Evolutionary conservation across 2,797 vertebrate species (phyloP).

Genomic region (Centropyge bicolor): DNA sequence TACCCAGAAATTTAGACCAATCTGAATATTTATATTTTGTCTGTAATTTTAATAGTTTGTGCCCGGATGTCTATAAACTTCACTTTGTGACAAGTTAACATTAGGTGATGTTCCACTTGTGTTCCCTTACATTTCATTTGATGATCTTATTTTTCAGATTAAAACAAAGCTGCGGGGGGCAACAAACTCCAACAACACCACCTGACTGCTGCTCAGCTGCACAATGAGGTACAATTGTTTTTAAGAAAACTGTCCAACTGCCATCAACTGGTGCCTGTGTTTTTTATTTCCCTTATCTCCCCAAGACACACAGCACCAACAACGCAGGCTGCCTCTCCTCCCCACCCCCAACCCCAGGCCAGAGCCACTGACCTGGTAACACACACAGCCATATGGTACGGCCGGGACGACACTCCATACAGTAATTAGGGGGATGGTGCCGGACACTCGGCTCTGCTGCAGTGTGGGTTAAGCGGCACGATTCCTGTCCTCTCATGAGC

Average conservation of each 20-base stretch:
- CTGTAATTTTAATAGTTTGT: neutral
- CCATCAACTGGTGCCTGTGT: slow-evolving; percentile 61
- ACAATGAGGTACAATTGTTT: slow-evolving; percentile 22
- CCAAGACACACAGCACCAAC: slow-evolving; percentile 59
- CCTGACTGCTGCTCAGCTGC: neutral
- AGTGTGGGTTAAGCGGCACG: slow-evolving; percentile 43
- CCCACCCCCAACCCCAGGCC: slow-evolving; percentile 51
- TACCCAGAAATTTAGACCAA: neutral
- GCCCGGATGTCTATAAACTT: neutral
- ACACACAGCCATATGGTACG: slow-evolving; percentile 79
- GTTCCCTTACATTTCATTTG: neutral
- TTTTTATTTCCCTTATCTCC: slow-evolving; percentile 75
- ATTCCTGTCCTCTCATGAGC: slow-evolving; percentile 27
- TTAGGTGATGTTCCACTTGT: neutral
- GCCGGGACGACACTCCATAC: slow-evolving; percentile 59
- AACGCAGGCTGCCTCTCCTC: slow-evolving; percentile 55
- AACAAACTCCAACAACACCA: neutral
- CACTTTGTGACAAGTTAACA: neutral
- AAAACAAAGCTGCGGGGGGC: neutral
- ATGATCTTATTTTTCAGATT: neutral
- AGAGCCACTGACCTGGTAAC: slow-evolving; percentile 76
- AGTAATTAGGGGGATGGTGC: slow-evolving; percentile 76
- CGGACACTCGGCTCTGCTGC: slow-evolving; percentile 56
- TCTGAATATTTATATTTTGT: neutral
- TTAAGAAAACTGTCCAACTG: slow-evolving; percentile 28